phyloP scores from a whole-genome alignment of 2,113 vertebrate genomes.

The Chionomys nivalis region DNA sequence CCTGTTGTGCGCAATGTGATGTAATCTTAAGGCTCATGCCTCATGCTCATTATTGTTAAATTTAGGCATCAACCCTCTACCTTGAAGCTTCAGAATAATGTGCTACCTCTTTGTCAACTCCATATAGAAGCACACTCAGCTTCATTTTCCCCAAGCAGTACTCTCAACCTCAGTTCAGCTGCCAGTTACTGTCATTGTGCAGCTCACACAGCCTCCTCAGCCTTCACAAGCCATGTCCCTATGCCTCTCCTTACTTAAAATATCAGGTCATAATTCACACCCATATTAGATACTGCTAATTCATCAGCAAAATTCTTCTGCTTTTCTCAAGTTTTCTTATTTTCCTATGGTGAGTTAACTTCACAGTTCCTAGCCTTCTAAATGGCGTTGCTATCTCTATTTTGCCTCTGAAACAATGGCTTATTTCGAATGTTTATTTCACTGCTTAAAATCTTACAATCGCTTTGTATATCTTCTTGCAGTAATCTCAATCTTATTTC shows the following conservation, averaged over 20 bases:
- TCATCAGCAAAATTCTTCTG: neutral
- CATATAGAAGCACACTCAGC: neutral
- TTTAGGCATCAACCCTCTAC: neutral
- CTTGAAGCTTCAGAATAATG: neutral
- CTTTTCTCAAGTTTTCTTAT: neutral
- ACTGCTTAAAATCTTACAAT: neutral
- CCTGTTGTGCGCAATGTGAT: neutral
- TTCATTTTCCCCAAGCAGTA: neutral
- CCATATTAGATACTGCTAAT: neutral
- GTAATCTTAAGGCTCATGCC: neutral
- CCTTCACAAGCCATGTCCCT: neutral
- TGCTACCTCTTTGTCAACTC: neutral
- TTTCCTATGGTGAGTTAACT: neutral
- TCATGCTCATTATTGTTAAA: neutral
- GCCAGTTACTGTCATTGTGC: neutral
- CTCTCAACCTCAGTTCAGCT: neutral
- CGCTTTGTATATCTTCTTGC: neutral
- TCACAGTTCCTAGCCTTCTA: neutral
- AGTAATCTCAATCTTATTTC: neutral
- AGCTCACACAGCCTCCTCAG: neutral
- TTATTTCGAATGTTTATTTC: neutral
- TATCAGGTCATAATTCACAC: too few species aligned
- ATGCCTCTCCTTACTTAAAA: neutral
- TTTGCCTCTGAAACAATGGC: neutral
- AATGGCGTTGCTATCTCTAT: neutral